Conservation (phyloP, 2,888 invertebrate species). For the Drosophila lutescens region DNA sequence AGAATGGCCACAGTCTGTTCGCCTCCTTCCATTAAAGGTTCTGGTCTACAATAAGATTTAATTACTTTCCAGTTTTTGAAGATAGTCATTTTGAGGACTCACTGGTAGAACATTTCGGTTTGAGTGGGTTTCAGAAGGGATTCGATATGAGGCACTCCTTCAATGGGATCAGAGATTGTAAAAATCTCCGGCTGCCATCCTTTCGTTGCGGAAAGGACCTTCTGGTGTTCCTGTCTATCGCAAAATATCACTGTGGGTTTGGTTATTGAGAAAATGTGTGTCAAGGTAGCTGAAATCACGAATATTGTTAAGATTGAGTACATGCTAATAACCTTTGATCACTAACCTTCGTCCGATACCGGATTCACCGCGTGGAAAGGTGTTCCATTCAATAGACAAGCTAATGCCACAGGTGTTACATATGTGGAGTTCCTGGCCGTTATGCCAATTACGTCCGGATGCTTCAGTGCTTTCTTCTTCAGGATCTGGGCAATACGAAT, state of each 20-base stretch:
- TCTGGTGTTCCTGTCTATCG: constrained; percentile 50
- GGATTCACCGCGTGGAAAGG: constrained; percentile 74
- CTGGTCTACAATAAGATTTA: constrained; percentile 31
- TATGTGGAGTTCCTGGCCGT: constrained; percentile 68
- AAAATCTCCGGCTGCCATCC: constrained; percentile 49
- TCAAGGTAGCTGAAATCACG: constrained; percentile 39
- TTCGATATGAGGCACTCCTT: constrained; percentile 48
- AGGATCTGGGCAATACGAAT: constrained; percentile 73
- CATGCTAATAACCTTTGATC: background rate
- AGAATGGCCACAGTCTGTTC: constrained; percentile 66
- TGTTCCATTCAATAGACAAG: constrained; percentile 65
- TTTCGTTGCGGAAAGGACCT: constrained; percentile 41
- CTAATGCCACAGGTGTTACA: constrained; percentile 72
- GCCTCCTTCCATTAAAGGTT: constrained; percentile 45
- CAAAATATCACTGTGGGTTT: constrained; percentile 61
- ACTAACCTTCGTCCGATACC: constrained; percentile 62
- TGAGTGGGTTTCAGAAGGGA: constrained; percentile 40
- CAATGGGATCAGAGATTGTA: constrained; percentile 49
- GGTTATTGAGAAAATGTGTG: constrained; percentile 49
- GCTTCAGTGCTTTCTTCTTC: constrained; percentile 62
- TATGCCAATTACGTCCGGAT: constrained; percentile 75
- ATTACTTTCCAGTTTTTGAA: background rate
- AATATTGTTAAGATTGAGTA: background rate
- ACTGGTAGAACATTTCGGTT: constrained; percentile 56
- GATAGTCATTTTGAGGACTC: background rate